Evolutionary conservation across 2,888 invertebrate species (phyloP).

Genomic region (Thumatha senex): DNA sequence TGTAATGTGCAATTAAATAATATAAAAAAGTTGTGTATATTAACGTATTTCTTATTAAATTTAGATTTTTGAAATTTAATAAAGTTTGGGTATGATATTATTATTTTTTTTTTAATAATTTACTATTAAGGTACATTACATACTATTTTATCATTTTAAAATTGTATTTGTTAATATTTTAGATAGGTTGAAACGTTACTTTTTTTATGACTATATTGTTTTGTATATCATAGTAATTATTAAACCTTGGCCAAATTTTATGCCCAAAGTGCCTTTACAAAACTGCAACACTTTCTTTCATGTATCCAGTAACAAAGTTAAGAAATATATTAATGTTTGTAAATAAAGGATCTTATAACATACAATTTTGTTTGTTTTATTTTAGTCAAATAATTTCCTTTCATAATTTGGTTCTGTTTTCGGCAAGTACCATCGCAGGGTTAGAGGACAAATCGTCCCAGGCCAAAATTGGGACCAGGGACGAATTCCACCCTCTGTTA

Average conservation of each 20-base stretch:
- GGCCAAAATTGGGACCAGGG: too few species aligned
- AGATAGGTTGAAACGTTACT: slow-evolving; percentile 1
- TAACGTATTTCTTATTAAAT: too few species aligned
- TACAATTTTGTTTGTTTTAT: slow-evolving; percentile 11
- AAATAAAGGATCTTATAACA: slow-evolving; percentile 43
- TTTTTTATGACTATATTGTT: neutral
- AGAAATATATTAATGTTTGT: slow-evolving; percentile 27
- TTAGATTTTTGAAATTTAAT: too few species aligned
- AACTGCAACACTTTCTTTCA: slow-evolving; percentile 26
- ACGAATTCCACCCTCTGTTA: too few species aligned
- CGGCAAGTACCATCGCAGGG: too few species aligned
- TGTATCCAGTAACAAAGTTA: slow-evolving; percentile 10
- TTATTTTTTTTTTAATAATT: too few species aligned
- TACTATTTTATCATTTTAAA: neutral
- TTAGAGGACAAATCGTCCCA: too few species aligned
- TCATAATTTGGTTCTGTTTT: neutral
- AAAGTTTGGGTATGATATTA: too few species aligned
- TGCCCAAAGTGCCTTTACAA: slow-evolving; percentile 20
- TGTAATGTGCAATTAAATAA: too few species aligned
- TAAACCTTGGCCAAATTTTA: neutral
- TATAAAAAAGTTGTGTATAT: too few species aligned
- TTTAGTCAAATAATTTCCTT: neutral
- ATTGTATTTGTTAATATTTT: slow-evolving; percentile 1
- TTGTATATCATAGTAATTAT: neutral
- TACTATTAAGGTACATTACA: too few species aligned